phyloP scores from a whole-genome alignment of 2,888 invertebrate species.

The Zygothrica quintamaculata region DNA sequence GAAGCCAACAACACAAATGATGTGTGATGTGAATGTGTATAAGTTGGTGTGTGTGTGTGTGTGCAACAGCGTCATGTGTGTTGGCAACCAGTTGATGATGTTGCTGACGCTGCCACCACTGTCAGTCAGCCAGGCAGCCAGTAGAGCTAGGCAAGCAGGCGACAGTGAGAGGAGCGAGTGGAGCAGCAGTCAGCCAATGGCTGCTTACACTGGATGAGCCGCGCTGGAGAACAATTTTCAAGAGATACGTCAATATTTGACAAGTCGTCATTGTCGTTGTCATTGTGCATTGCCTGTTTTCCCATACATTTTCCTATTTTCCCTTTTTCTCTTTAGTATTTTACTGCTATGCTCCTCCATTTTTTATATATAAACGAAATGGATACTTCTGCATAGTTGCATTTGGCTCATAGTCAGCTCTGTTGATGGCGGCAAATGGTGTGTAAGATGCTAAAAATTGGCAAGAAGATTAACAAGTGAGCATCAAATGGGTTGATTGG shows the following conservation, averaged over 20 bases:
- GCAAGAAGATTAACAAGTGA: slow-evolving; percentile 41
- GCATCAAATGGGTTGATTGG: slow-evolving; percentile 13
- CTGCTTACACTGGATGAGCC: slow-evolving; percentile 80
- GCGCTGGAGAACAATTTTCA: slow-evolving; percentile 81
- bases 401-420: slow-evolving; percentile 55
- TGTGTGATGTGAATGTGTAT: slow-evolving; percentile 46
- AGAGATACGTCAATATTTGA: slow-evolving; percentile 82
- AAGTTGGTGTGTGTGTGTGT: slow-evolving; percentile 6
- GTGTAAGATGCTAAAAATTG: slow-evolving; percentile 46
- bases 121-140: slow-evolving; percentile 19
- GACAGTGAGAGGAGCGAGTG: slow-evolving; percentile 1
- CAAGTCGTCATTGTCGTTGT: slow-evolving; percentile 79
- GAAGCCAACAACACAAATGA: slow-evolving; percentile 71
- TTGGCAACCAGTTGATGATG: slow-evolving; percentile 80
- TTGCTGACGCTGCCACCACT: slow-evolving; percentile 76
- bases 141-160: background rate
- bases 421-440: slow-evolving; percentile 51
- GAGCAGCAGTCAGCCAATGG: slow-evolving; percentile 57
- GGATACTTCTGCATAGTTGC: slow-evolving; percentile 65
- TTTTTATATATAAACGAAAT: slow-evolving; percentile 29
- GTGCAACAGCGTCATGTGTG: slow-evolving; percentile 39
- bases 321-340: slow-evolving; percentile 24
- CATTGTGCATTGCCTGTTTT: slow-evolving; percentile 55
- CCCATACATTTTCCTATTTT: slow-evolving; percentile 25
- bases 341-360: slow-evolving; percentile 2